phyloP scores from a whole-genome alignment of 2,888 invertebrate species.

The Tiphia femorata region DNA sequence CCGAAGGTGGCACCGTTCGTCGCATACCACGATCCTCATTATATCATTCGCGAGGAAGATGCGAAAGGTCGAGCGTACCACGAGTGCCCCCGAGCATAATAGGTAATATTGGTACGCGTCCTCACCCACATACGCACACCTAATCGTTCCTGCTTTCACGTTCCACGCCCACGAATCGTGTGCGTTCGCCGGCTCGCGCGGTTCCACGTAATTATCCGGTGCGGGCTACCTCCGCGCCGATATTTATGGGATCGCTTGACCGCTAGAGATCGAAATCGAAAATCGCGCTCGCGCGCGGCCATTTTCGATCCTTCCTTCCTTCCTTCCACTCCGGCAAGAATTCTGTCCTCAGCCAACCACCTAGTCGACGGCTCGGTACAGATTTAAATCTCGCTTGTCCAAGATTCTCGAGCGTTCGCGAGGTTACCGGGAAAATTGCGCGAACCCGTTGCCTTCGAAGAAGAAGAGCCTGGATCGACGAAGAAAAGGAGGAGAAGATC shows the following conservation, averaged over 20 bases:
- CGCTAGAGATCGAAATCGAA: slow-evolving; percentile 57
- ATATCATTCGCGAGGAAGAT: slow-evolving; percentile 40
- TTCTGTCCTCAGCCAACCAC: no score
- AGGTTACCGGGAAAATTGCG: no score
- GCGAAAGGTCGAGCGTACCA: slow-evolving; percentile 53
- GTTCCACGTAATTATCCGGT: slow-evolving; percentile 56
- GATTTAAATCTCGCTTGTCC: no score
- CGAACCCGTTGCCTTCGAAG: no score
- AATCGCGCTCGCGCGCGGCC: slow-evolving; percentile 41
- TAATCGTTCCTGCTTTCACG: no score
- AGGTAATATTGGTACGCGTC: slow-evolving; percentile 40
- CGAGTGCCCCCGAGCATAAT: slow-evolving; percentile 48
- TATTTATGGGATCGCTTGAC: slow-evolving; percentile 58
- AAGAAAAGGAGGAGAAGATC: no score
- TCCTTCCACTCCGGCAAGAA: not conserved
- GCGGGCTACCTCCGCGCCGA: slow-evolving; percentile 39
- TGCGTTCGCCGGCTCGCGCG: no score
- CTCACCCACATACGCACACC: no score
- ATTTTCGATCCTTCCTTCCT: slow-evolving; percentile 7
- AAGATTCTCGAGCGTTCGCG: no score
- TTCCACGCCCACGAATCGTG: slow-evolving; percentile 49
- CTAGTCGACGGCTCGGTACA: no score
- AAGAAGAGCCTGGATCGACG: no score
- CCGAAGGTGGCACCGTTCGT: not conserved
- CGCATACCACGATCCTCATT: slow-evolving; percentile 54